Evolutionary conservation across 2,888 invertebrate species (phyloP).

Genomic region (Biston stratarius): DNA sequence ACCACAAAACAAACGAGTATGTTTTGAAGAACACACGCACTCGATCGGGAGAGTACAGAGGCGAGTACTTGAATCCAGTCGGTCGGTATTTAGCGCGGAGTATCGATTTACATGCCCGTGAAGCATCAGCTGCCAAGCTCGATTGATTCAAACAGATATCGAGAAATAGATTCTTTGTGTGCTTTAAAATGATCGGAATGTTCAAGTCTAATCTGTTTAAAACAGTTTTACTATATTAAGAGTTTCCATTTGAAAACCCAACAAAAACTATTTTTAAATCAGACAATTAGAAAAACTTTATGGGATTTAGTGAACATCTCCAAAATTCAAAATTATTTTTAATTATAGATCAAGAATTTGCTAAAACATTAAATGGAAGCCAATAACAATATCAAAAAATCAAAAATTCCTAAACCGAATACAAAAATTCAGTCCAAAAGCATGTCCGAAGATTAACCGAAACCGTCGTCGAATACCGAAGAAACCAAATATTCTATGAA

Average conservation of each 20-base stretch:
- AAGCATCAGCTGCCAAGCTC: slow-evolving; percentile 45
- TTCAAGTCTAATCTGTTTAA: not conserved
- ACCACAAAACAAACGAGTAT: slow-evolving; percentile 55
- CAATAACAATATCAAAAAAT: slow-evolving; percentile 38
- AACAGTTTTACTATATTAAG: too few relatives aligned
- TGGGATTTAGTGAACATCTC: not conserved
- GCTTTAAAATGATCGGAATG: not conserved
- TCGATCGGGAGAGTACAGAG: slow-evolving; percentile 58
- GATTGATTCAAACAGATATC: slow-evolving; percentile 30
- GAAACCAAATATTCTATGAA: slow-evolving; percentile 81
- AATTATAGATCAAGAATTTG: slow-evolving; percentile 16
- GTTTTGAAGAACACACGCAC: slow-evolving; percentile 79
- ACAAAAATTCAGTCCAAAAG: slow-evolving; percentile 61
- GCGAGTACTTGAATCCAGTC: slow-evolving; percentile 43
- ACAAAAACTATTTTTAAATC: too few relatives aligned
- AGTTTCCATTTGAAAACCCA: too few relatives aligned
- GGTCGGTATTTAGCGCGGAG: slow-evolving; percentile 49
- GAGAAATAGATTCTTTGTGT: slow-evolving; percentile 31
- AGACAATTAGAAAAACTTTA: too few relatives aligned
- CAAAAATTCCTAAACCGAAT: slow-evolving; percentile 42
- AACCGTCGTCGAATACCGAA: slow-evolving; percentile 66
- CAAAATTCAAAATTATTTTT: not conserved
- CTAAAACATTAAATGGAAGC: slow-evolving; percentile 27
- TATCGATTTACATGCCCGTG: slow-evolving; percentile 59
- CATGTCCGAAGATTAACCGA: slow-evolving; percentile 70